Conservation (phyloP, 64 coral and sea anemone species). For the Montipora foliosa region DNA sequence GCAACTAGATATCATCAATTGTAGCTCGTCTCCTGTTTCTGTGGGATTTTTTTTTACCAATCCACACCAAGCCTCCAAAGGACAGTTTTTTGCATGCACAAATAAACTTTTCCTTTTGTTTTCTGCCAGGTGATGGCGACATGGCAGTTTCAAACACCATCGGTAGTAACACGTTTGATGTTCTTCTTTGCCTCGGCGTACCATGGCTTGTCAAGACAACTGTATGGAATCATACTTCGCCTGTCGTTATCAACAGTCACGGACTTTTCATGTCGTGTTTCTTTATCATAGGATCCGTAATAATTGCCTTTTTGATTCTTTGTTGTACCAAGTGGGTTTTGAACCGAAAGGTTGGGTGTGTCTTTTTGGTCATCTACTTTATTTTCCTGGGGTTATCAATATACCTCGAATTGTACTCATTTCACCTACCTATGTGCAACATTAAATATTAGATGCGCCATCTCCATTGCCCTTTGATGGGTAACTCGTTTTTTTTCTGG, state of each 20-base stretch:
- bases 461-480: too few relatives aligned
- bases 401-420: constrained; percentile 66
- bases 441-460: too few relatives aligned
- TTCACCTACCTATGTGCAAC: constrained; percentile 81
- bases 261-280: constrained; percentile 83
- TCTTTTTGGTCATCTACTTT: constrained; percentile 79
- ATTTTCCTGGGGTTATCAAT: constrained; percentile 86
- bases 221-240: constrained; percentile 47
- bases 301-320: constrained; percentile 79
- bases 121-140: constrained; percentile 82
- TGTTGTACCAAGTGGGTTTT: constrained; percentile 82
- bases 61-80: neutral
- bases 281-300: constrained; percentile 86
- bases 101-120: neutral
- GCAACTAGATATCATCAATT: too few relatives aligned
- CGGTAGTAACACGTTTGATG: constrained; percentile 93
- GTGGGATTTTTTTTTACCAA: too few relatives aligned
- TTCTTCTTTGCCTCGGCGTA: constrained; percentile 86
- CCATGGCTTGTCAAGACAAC: constrained; percentile 94
- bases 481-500: too few relatives aligned
- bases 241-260: constrained; percentile 84
- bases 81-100: neutral
- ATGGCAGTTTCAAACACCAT: constrained; percentile 93
- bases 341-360: constrained; percentile 84
- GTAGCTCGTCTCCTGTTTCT: too few relatives aligned